Percentiles rank a stretch among this genome's conserved stretches.
These are phyloP conservation scores for Oedothorax gibbosus DNA, from an alignment of 1,140 invertebrate species.

Conservation along the genomic window DNA sequence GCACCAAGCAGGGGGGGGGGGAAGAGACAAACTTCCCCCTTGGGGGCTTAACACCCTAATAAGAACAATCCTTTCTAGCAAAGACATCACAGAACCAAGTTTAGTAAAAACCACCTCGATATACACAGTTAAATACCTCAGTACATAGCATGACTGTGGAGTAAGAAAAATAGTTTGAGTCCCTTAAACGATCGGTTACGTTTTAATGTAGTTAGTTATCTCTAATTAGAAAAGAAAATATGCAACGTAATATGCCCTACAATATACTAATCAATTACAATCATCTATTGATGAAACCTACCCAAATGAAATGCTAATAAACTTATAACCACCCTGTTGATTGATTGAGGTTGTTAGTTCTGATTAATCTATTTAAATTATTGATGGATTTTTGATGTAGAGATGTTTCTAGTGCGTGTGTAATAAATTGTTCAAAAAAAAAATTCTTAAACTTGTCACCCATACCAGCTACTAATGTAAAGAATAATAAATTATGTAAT, in stretches of 20 bases:
- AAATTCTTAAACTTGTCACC: no score
- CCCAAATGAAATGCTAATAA: no score
- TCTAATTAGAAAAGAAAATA: neutral
- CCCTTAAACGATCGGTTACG: neutral
- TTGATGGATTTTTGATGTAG: no score
- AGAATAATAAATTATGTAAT: no score
- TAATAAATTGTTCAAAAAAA: no score
- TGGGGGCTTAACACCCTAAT: slow-evolving; percentile 31
- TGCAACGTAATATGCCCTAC: neutral
- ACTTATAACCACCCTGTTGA: no score
- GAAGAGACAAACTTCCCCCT: neutral
- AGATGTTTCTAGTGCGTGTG: no score
- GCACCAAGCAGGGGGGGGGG: slow-evolving; percentile 15
- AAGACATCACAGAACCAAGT: neutral
- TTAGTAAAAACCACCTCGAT: neutral
- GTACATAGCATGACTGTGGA: neutral
- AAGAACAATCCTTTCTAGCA: slow-evolving; percentile 32
- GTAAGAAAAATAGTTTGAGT: neutral
- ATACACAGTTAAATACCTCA: neutral
- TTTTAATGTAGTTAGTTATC: neutral
- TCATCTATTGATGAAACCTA: no score
- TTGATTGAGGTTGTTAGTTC: no score
- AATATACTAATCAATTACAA: no score
- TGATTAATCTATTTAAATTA: no score
- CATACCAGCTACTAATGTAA: no score